Conservation (phyloP, 2,113 vertebrate species). For the Indicator indicator region DNA sequence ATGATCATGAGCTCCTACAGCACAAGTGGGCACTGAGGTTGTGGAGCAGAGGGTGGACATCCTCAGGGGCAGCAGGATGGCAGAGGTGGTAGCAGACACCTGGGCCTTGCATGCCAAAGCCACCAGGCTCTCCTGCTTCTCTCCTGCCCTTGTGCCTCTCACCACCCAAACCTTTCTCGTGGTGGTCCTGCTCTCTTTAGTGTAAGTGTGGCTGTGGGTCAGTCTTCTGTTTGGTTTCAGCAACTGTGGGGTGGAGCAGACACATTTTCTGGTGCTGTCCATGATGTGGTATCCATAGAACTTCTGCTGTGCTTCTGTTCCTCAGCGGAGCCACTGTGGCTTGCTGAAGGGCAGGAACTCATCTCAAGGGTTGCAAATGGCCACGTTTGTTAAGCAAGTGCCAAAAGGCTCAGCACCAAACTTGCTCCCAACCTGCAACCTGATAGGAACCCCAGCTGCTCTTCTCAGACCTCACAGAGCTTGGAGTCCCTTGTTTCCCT, state of each 20-base stretch:
- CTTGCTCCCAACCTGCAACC: not conserved
- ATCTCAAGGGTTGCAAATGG: not conserved
- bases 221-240: not conserved
- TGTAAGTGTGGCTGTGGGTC: not conserved
- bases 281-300: rapidly evolving
- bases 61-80: not conserved
- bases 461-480: not conserved
- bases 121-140: not conserved
- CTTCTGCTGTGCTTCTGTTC: not conserved
- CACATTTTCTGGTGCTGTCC: not conserved
- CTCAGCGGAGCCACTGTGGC: not conserved
- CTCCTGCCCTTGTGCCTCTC: not conserved
- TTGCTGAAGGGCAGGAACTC: not conserved
- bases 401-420: not conserved
- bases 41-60: not conserved
- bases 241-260: not conserved
- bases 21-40: not conserved
- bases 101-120: not conserved
- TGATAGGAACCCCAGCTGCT: not conserved
- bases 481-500: not conserved
- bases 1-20: not conserved
- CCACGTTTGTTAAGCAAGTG: not conserved
- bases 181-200: not conserved
- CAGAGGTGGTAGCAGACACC: not conserved
- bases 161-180: not conserved